A percentile compares a stretch with the other conserved stretches of the same genome.
Conservation (phyloP, 2,888 invertebrate species). For the Mellilla xanthometata region DNA sequence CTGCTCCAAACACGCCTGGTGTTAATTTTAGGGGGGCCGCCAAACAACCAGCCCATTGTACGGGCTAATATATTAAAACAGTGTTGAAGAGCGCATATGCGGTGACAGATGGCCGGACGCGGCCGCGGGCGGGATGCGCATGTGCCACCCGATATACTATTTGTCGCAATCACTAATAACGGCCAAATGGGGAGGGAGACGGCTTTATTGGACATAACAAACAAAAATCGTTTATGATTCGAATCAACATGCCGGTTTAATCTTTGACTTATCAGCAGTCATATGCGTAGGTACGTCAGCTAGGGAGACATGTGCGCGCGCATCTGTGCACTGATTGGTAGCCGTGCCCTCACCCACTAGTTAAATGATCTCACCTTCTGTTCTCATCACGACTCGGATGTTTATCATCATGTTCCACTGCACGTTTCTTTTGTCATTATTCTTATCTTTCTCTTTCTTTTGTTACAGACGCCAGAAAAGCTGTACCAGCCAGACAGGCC, state of each 20-base stretch:
- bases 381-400: conserved; percentile 39
- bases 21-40: conserved; percentile 47
- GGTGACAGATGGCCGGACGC: conserved; percentile 79
- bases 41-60: conserved; percentile 62
- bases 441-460: conserved; percentile 55
- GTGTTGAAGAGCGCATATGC: conserved; percentile 73
- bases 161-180: conserved; percentile 68
- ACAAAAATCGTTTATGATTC: conserved; percentile 31
- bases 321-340: conserved; percentile 68
- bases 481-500: conserved; percentile 84
- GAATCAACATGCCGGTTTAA: conserved; percentile 27
- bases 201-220: conserved; percentile 39
- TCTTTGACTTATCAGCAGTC: conserved; percentile 36
- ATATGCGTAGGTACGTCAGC: conserved; percentile 36
- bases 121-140: conserved; percentile 67
- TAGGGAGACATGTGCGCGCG: conserved; percentile 61
- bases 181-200: conserved; percentile 44
- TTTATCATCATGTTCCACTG: conserved; percentile 26
- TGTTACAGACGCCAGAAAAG: conserved; percentile 86
- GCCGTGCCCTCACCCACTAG: conserved; percentile 39
- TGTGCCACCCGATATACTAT: conserved; percentile 66
- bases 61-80: conserved; percentile 76
- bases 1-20: conserved; percentile 10
- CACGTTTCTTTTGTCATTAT: conserved; percentile 10
- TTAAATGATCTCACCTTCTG: conserved; percentile 51